phyloP scores from a whole-genome alignment of 1,140 invertebrate species.

The Drosophila kohkoa region DNA sequence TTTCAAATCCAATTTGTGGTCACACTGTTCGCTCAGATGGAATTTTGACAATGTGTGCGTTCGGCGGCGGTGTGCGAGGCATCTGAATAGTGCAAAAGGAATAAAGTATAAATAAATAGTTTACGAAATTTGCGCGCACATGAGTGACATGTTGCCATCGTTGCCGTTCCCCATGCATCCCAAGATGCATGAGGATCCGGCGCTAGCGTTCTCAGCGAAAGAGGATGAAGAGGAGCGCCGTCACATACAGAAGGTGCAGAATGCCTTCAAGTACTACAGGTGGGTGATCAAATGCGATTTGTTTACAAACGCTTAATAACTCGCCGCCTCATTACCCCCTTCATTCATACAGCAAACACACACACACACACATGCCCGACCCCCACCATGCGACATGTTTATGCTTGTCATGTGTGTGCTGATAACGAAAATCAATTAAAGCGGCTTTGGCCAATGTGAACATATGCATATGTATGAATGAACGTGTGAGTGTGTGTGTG shows the following conservation, averaged over 20 bases:
- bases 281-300: constrained; percentile 40
- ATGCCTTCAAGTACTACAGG: constrained; percentile 75
- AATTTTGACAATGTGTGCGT: neutral
- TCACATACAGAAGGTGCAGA: constrained; percentile 70
- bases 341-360: neutral
- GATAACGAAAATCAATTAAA: constrained; percentile 56
- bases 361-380: neutral
- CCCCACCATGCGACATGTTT: constrained; percentile 3
- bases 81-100: neutral
- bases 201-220: constrained; percentile 55
- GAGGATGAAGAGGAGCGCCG: constrained; percentile 69
- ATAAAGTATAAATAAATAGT: constrained; percentile 9
- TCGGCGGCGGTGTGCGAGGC: neutral
- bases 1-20: neutral
- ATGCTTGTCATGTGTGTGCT: constrained; percentile 22
- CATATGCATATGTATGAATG: neutral
- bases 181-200: constrained; percentile 64
- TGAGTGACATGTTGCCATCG: constrained; percentile 44
- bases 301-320: constrained; percentile 48
- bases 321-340: constrained; percentile 13
- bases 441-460: constrained; percentile 21
- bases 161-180: constrained; percentile 70
- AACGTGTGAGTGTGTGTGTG: constrained; percentile 1
- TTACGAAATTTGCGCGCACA: constrained; percentile 11
- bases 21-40: neutral